Evolutionary conservation across 2,888 invertebrate species (phyloP).

Genomic region (Cistogaster globosa): DNA sequence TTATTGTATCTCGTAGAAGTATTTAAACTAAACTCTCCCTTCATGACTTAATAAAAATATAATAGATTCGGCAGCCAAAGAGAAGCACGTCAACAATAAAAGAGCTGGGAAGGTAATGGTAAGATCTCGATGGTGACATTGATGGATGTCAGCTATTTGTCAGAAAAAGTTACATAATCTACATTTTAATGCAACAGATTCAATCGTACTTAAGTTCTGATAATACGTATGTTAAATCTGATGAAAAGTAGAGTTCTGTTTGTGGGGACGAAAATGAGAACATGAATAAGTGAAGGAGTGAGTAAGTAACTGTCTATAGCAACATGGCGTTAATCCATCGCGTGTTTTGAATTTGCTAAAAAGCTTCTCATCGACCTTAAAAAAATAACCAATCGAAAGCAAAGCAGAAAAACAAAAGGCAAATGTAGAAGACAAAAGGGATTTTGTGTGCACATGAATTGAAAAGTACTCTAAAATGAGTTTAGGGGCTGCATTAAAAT

Average conservation of each 20-base stretch:
- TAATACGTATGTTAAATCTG: constrained; percentile 43
- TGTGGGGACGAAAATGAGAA: constrained; percentile 55
- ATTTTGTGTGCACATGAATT: constrained; percentile 41
- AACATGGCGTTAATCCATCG: constrained; percentile 73
- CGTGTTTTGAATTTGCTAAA: constrained; percentile 68
- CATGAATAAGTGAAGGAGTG: constrained; percentile 58
- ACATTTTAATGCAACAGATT: constrained; percentile 27
- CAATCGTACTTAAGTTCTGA: constrained; percentile 27
- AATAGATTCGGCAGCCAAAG: constrained; percentile 18
- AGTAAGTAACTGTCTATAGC: constrained; percentile 51
- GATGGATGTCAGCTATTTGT: constrained; percentile 82
- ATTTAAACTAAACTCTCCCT: constrained; percentile 28
- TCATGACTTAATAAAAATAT: constrained; percentile 25
- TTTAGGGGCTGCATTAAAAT: constrained; percentile 39
- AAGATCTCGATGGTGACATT: constrained; percentile 76
- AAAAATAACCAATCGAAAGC: constrained; percentile 41
- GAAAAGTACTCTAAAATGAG: constrained; percentile 23
- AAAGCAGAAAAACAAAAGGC: constrained; percentile 29
- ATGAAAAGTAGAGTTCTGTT: constrained; percentile 63
- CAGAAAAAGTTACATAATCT: constrained; percentile 71
- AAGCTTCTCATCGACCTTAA: constrained; percentile 42
- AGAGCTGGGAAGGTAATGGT: constrained; percentile 11
- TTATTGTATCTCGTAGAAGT: constrained; percentile 19
- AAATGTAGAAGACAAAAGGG: constrained; percentile 67
- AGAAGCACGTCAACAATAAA: background rate